Evolutionary conservation across 2,888 invertebrate genomes (phyloP), one percentile per base, ranked within the genome.

Genomic region (Catocala nupta): DNA sequence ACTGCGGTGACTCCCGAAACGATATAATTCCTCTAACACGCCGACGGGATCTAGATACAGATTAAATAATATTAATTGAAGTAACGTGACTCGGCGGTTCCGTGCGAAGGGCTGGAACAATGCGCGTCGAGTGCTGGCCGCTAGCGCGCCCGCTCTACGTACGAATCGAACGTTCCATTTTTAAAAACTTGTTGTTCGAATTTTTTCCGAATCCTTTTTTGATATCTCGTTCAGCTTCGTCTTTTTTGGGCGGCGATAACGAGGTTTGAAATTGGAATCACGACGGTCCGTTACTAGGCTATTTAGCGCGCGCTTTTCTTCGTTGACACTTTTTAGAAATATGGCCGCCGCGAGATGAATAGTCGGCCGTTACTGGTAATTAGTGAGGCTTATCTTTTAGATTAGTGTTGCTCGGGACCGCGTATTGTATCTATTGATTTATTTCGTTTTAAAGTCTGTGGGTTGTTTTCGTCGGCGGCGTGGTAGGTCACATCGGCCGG

Each of bases 51-150:
- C 86, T 86, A 88, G 87, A 88, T 87, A 86, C 82, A 82, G 86
- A 88, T 89, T 92, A 90, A 92, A 90, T 87, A 90, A 90, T 92
- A 93, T 93, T 93, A 92, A 93, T 93, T 88, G 90, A 88, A 75
- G 80, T 78, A 73, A 78, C 83, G 88, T 93, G 93, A 93, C 84
- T 90, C 89, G 87, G 90, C 92, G 76, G 77, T 83, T 77, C 68
- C 71, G 73, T 59, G 59, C 82, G 84, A 88, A 90, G 90, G 90
- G 89, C 86, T 87, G 85, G 87, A 87, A 91, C 87, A 87, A 85
- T 86, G 84, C 76, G 59, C 71, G 69, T 78, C 70, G 71, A 73
- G 72, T 72, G 71, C 71, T 71, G 63, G 67, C 62, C 70, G 65
- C 78, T 71, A 73, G 71, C 65, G 71, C 68, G 72, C 65, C 67